A percentile compares a stretch with the other conserved stretches of the same genome.
Evolutionary conservation across 92 coral and sea anemone genomes (phyloP).

Genomic region (Anthopleura xanthogrammica): DNA sequence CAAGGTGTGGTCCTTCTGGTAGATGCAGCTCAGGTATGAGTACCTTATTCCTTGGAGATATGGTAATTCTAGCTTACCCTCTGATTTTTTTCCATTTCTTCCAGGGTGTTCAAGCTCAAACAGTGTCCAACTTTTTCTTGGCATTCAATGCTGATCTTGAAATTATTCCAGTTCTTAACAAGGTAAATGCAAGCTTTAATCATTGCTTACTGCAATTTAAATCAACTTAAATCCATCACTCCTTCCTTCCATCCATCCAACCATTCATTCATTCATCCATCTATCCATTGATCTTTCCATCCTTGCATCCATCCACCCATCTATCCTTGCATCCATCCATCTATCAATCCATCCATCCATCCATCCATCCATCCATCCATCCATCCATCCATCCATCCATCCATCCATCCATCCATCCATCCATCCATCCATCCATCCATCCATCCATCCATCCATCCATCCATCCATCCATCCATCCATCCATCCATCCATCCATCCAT

Average conservation of each 20-base stretch:
- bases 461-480: no score
- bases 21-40: conserved; percentile 92
- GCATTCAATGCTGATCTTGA: conserved; percentile 82
- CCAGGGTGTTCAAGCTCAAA: conserved; percentile 98
- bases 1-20: conserved; percentile 93
- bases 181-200: conserved; percentile 40
- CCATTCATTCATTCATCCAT: no score
- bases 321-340: not conserved
- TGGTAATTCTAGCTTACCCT: not conserved
- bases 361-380: not conserved
- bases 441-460: not conserved
- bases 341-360: not conserved
- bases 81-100: conserved; percentile 6
- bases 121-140: conserved; percentile 87
- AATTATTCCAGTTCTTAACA: conserved; percentile 90
- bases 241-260: no score
- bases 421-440: no score
- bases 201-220: not conserved
- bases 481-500: no score
- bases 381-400: no score
- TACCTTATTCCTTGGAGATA: no score
- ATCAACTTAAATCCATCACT: no score
- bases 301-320: not conserved
- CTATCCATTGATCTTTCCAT: no score
- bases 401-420: no score